phyloP scores from a whole-genome alignment of 2,888 invertebrate species.

The Crossocerus cetratus region DNA sequence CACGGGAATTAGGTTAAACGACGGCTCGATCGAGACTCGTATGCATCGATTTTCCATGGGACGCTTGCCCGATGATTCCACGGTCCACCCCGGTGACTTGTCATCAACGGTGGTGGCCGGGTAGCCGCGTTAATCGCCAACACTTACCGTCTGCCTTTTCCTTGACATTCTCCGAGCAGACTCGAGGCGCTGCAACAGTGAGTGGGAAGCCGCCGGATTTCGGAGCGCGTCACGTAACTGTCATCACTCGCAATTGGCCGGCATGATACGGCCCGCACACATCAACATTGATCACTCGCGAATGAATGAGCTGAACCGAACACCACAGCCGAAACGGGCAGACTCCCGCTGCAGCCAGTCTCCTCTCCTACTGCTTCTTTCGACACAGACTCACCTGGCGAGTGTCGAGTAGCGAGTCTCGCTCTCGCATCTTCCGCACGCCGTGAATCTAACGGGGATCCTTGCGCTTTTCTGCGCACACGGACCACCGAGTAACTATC shows the following conservation, averaged over 20 bases:
- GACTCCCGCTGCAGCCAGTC: too few relatives aligned
- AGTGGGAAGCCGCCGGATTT: not conserved
- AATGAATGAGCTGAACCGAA: not conserved
- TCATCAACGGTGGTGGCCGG: too few relatives aligned
- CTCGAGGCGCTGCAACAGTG: not conserved
- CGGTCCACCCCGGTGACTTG: too few relatives aligned
- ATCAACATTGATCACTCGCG: not conserved
- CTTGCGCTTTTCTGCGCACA: too few relatives aligned
- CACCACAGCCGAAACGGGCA: not conserved
- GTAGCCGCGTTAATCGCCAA: conserved; percentile 21
- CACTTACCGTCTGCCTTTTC: not conserved
- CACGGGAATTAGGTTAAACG: conserved; percentile 61
- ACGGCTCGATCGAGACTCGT: conserved; percentile 10
- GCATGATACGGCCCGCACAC: not conserved
- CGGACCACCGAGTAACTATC: too few relatives aligned
- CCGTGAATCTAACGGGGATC: too few relatives aligned
- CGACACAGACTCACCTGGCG: too few relatives aligned
- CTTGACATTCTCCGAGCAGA: not conserved
- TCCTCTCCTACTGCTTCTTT: too few relatives aligned
- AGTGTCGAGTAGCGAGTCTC: too few relatives aligned
- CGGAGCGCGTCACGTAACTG: not conserved
- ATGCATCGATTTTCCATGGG: conserved; percentile 16
- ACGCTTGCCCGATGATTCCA: not conserved
- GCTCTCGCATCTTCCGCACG: too few relatives aligned
- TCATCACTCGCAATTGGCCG: not conserved